Base-by-base conservation (phyloP, 2,797 vertebrate species). In the Coilia nasus region DNA sequence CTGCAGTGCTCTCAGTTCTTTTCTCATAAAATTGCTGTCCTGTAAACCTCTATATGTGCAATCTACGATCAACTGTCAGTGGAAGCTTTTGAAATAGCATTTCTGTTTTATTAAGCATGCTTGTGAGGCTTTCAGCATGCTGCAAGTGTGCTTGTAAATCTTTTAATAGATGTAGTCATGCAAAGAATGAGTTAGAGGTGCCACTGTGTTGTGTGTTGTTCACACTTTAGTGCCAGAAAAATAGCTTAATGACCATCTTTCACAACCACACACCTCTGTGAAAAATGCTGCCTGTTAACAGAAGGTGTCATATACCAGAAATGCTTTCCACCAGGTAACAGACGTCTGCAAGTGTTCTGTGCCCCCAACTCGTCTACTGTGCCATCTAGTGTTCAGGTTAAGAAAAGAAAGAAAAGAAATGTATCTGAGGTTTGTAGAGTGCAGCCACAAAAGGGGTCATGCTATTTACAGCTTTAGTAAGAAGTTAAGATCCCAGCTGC, bases 311-410 rank as follows among this genome's bases (percentile, higher is more conserved):
- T 71, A 23, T 54, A 31, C 11, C 67, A 75, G 28, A 75, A 75
- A 17, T 35, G 67, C 67, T 44, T 21, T 17, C 71, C 71, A 41
- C 10, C 31, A 41, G 31, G 17, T 78, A 3, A 54, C 17, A 41
- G 15, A n/a, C 71, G 35, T 44, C 19, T 78, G 35, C 35, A 78
- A 78, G 31, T 78, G 19, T 2, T 41, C 6, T 46, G 31, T 81
- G 28, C 19, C 12, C 71, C 31, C 15, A 78, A 41, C 71, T 78
- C 19, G 7, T 44, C 35, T 41, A 78, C 35, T 78, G 83, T 85
- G 86, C 84, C 86, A 87, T 85, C 91, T 90, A 86, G 89, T 91
- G 91, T 86, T 83, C 46, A 85, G 67, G 82, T n/a, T 14, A 28
- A 23, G 28, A 59, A 46, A 86, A 28, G 87, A 46, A 28, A 23